Evolutionary conservation across 2,888 invertebrate genomes (phyloP), one percentile per base, ranked within the genome.

Genomic region (Lepidocyrtoides sp.): DNA sequence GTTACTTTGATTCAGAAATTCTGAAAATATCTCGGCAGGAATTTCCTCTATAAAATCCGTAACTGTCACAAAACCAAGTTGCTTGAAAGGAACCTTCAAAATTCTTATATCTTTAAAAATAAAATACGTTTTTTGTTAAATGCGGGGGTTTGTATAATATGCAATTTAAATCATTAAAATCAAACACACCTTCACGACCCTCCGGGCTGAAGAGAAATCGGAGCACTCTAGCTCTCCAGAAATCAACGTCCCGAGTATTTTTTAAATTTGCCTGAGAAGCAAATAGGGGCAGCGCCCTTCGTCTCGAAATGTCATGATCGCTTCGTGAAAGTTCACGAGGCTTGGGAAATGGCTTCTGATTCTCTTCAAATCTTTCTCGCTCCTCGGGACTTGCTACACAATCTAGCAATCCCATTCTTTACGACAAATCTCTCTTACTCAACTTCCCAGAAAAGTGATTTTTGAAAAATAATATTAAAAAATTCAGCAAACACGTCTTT

Each of bases 41-140:
- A 92, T 92, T 14, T 48, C 92, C 17, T 48, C 57, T 32, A 92
- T 91, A 72, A 92, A 92, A 29, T 92, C 92, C 10, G 89, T 91
- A 0, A 92, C 75, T 23, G 91, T n/a, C 0, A n/a, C 0, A 63
- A 84, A 91, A 10, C 92, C 92, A 32, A 92, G 81, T 17, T 87
- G 75, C 8, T 75, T 75, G 12, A 90, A 75, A 0, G 92, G 92
- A n/a, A 92, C 83, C 44, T 60, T 77, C 48, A 91, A 17, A 20
- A 83, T n/a, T 29, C 91, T 48, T 5, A 92, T 44, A 77, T 92
- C 92, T 92, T 10, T 0, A 54, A 23, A 29, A 20, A 63, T 17
- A 23, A 41, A 41, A 69, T n/a, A n/a, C n/a, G n/a, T n/a, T n/a
- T n/a, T n/a, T n/a, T n/a, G n/a, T n/a, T n/a, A n/a, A n/a, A n/a